Base-by-base conservation (phyloP, 2,113 vertebrate species). In the Reinhardtius hippoglossoides region DNA sequence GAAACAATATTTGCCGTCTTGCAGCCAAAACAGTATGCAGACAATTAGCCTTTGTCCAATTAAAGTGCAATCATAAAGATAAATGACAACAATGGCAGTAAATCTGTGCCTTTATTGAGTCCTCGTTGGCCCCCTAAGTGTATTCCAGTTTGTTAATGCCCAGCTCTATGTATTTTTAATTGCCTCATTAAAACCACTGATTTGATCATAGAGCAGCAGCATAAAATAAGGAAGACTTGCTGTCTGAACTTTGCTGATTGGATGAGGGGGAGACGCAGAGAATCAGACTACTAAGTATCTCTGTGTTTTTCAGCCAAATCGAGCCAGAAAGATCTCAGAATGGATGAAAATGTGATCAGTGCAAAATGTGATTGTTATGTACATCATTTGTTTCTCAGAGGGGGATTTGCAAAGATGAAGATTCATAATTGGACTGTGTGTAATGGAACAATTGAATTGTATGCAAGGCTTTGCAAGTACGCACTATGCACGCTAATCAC, bases 371-470 rank as follows among this genome's bases (percentile, higher is more conserved):
- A 87, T 82, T 83, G 84, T 87, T 83, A 82, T 82, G 74, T 89
- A 88, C 84, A 72, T 87, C 74, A 87, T 87, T 89, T 85, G 82
- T 84, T 81, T 85, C 88, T 83, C 88, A 65, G 82, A 76, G 82
- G 82, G 86, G 82, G 84, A 86, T 87, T 91, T 81, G 66, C 59
- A 78, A 61, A 85, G 77, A 88, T 89, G 82, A 84, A 80, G 71
- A 88, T 91, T 86, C 67, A 82, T 89, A 91, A 92, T 92, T 90
- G 90, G 84, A 84, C 85, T 65, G 76, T 60, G 71, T 82, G 79
- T 83, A 89, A 89, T 84, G 82, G 69, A 88, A 91, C 82, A 89
- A 92, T 85, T 85, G 80, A 82, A 91, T 88, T 82, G 87, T 75
- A 82, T 85, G 84, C 80, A 78, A 80, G 86, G 77, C 81, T 88